Evolutionary conservation across 2,797 vertebrate genomes (phyloP).

Genomic region (Philypnodon macrostomus): DNA sequence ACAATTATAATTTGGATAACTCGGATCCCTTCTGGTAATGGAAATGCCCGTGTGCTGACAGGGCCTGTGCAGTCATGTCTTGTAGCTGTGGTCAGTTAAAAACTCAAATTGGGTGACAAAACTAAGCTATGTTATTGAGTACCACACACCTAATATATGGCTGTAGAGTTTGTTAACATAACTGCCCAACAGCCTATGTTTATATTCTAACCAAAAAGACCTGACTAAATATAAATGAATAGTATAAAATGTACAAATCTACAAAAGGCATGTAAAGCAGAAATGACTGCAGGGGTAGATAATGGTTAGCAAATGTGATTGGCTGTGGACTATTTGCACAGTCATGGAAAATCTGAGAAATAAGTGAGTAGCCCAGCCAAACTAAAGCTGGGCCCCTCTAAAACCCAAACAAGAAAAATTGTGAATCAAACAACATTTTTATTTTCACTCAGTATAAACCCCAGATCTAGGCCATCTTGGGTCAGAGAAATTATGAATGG

Average conservation of each 20-base stretch:
- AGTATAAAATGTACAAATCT: slow-evolving; percentile 7
- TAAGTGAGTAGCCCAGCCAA: slow-evolving; percentile 51
- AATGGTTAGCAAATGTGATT: slow-evolving; percentile 74
- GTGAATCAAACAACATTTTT: slow-evolving; percentile 46
- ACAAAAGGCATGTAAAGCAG: slow-evolving; percentile 32
- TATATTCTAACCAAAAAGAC: slow-evolving; percentile 6
- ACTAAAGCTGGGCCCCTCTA: slow-evolving; percentile 38
- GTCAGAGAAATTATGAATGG: too few species aligned
- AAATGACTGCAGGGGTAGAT: slow-evolving; percentile 60
- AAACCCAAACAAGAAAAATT: slow-evolving; percentile 64
- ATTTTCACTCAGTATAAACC: slow-evolving; percentile 48
- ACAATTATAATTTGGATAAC: too few species aligned
- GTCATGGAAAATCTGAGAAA: slow-evolving; percentile 74
- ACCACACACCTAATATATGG: too few species aligned
- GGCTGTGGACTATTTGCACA: slow-evolving; percentile 55
- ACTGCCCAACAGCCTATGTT: slow-evolving; percentile 2
- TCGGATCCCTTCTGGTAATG: too few species aligned
- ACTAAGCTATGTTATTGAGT: too few species aligned
- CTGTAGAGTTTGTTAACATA: neutral
- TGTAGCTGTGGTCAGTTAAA: too few species aligned
- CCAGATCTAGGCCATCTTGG: too few species aligned
- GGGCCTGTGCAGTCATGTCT: too few species aligned
- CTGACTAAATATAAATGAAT: too few species aligned
- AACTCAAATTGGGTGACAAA: too few species aligned
- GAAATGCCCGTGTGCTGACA: too few species aligned